A percentile compares a stretch with the other conserved stretches of the same genome.
These are phyloP conservation scores for Caenorhabditis japonica DNA, from an alignment of 2,888 invertebrate species.

Conservation along the genomic window DNA sequence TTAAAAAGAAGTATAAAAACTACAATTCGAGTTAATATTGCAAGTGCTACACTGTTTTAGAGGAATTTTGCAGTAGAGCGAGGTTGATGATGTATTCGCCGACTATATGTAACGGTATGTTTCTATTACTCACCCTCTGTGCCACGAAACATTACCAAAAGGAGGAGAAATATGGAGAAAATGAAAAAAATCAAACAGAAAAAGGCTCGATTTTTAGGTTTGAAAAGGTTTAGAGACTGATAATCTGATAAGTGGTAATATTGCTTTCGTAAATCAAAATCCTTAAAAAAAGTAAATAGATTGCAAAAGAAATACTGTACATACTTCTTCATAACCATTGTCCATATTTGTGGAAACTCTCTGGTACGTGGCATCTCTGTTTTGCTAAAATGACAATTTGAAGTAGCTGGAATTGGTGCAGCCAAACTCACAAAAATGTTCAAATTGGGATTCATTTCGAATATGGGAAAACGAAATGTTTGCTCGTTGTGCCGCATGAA, in stretches of 20 bases:
- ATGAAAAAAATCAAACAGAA: conserved; percentile 6
- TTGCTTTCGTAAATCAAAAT: conserved; percentile 11
- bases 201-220: conserved; percentile 14
- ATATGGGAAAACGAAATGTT: conserved; percentile 23
- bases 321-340: conserved; percentile 24
- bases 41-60: no score
- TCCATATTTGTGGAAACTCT: conserved; percentile 26
- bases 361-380: conserved; percentile 12
- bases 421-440: conserved; percentile 35
- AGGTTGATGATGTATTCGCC: no score
- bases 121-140: conserved; percentile 34
- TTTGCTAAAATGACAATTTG: conserved; percentile 11
- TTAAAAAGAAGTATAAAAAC: no score
- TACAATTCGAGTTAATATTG: no score
- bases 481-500: conserved; percentile 22
- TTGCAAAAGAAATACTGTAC: no score
- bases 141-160: conserved; percentile 43
- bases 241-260: conserved; percentile 15
- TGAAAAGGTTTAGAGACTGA: conserved; percentile 3
- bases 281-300: no score
- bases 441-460: conserved; percentile 42
- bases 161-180: conserved; percentile 25
- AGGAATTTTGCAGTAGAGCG: no score
- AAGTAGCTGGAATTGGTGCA: no score
- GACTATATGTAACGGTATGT: no score